phyloP scores from a whole-genome alignment of 2,797 vertebrate species.

The Mus caroli region DNA sequence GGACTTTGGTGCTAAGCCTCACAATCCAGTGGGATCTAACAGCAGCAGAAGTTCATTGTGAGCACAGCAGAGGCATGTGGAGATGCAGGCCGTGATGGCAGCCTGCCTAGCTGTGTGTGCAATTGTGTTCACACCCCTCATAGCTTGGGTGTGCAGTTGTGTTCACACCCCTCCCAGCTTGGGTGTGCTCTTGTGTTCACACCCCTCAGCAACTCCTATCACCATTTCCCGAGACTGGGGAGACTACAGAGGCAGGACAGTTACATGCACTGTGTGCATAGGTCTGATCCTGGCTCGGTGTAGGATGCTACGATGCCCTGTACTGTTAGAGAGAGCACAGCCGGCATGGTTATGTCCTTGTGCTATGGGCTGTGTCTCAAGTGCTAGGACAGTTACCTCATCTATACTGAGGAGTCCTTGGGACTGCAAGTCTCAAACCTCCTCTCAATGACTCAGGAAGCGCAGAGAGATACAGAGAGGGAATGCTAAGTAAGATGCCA shows the following conservation, averaged over 20 bases:
- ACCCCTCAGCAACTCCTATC: background rate
- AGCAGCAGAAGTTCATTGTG: background rate
- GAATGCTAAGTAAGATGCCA: too few relatives aligned
- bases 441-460: background rate
- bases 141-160: background rate
- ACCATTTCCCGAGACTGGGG: too few relatives aligned
- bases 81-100: background rate
- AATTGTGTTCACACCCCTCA: background rate
- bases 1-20: background rate
- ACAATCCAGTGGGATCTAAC: too few relatives aligned
- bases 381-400: background rate
- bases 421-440: background rate
- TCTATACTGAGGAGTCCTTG: background rate
- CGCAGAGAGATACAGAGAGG: too few relatives aligned
- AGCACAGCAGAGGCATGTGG: accelerated
- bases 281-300: background rate
- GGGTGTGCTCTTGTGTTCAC: background rate
- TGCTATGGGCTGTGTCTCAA: background rate
- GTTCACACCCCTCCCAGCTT: background rate
- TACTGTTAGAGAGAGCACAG: background rate
- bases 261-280: background rate
- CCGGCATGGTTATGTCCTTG: accelerated
- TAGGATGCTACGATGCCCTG: too few relatives aligned
- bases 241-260: background rate
- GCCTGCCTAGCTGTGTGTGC: background rate